Base-by-base conservation (phyloP, 2,113 vertebrate species). In the Phaethornis superciliosus region DNA sequence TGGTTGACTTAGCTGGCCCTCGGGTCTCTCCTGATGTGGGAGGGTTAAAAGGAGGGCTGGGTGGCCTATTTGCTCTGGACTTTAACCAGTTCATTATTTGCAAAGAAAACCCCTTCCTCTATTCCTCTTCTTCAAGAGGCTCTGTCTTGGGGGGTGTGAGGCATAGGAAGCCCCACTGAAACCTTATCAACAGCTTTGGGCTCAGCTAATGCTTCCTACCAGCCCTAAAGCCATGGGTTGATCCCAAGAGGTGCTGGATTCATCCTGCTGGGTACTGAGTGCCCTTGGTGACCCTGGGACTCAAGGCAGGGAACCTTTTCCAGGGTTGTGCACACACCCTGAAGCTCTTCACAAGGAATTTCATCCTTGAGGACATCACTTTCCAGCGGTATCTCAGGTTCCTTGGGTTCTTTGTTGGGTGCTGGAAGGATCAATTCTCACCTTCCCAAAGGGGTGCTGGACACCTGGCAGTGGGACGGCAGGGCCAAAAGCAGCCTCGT, bases 1-100 rank as follows among this genome's bases (percentile, higher is more conserved):
- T 91, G 86, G 69, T 91, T 88, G 79, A 78, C 95, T 96, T 96
- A 90, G 86, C 94, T 93, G 88, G 71, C 91, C 88, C 88, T 94
- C 5, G 4, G 37, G 54, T 89, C 88, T 94, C 78, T 91, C 30
- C 37, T 91, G 65, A 33, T 93, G 82, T 54, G 26, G 86, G 47
- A 95, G 81, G 79, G 93, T 93, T 96, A 91, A 95, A 94, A 77
- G 59, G 56, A 96, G 67, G 92, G 35, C 85, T 94, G 91, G 81
- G 76, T 88, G 76, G 83, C 85, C 81, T 92, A 74, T 95, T 91
- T 91, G 65, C 90, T 95, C 65, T 94, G 3, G 2, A 33, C 47
- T 96, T 96, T 95, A 96, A 96, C 88, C 54, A 51, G 89, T 96
- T 95, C 88, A 42, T 59, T 65, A 58, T 94, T 92, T 62, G 12